Conservation (phyloP, 2,797 vertebrate species). For the Danionella dracula region DNA sequence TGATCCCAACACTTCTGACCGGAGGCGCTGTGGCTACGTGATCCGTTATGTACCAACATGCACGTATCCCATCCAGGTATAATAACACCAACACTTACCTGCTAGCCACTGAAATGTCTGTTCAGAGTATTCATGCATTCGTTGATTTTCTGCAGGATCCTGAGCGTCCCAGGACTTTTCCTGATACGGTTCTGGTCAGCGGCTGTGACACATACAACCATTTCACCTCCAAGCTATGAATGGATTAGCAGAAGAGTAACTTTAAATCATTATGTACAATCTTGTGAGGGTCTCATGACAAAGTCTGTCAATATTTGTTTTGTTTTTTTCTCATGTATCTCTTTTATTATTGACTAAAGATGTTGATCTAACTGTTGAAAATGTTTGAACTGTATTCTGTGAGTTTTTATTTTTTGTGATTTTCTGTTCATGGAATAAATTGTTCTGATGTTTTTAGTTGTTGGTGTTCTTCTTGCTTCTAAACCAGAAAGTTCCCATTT, state of each 20-base stretch:
- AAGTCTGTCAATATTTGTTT: no score
- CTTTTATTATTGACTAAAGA: neutral
- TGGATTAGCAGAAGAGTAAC: neutral
- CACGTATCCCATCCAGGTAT: slow-evolving; percentile 69
- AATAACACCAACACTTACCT: neutral
- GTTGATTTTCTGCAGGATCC: slow-evolving; percentile 57
- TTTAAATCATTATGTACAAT: no score
- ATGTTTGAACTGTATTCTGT: no score
- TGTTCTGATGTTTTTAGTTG: no score
- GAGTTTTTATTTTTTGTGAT: no score
- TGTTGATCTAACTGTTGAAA: neutral
- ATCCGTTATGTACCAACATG: slow-evolving; percentile 71
- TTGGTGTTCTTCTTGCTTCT: no score
- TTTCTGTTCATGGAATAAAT: no score
- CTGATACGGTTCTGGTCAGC: slow-evolving; percentile 56
- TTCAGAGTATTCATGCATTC: neutral
- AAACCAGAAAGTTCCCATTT: no score
- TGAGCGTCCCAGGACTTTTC: slow-evolving; percentile 67
- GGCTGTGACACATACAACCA: slow-evolving; percentile 65
- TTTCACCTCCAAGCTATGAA: slow-evolving; percentile 50
- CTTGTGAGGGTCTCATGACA: no score
- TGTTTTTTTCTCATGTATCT: no score
- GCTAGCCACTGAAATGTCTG: neutral
- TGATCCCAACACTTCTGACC: slow-evolving; percentile 70
- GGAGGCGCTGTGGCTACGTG: slow-evolving; percentile 73